Percentiles rank a stretch among this genome's conserved stretches.
These are phyloP conservation scores for Polypedilum vanderplanki DNA, from an alignment of 1,140 invertebrate genomes.

Conservation along the genomic window DNA sequence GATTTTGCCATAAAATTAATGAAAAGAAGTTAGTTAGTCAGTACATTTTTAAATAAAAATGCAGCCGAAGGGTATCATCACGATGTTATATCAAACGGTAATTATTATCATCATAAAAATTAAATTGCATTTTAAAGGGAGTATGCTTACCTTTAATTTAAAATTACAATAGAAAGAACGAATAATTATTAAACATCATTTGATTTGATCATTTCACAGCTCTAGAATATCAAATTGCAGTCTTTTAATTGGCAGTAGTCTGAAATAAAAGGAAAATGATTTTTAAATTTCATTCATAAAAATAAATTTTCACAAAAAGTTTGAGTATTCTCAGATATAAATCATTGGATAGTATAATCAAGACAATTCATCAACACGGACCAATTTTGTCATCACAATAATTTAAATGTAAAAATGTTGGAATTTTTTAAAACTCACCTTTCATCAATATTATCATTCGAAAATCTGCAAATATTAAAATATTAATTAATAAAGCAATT, in stretches of 20 bases:
- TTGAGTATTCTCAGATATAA: neutral
- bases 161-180: no score
- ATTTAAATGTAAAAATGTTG: neutral
- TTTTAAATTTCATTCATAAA: neutral
- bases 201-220: neutral
- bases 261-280: neutral
- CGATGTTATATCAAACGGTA: no score
- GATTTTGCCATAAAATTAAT: no score
- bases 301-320: no score
- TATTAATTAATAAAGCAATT: neutral
- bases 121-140: no score
- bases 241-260: neutral
- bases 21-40: no score
- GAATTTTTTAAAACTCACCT: neutral
- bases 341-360: neutral
- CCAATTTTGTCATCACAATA: neutral
- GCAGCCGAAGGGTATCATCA: conserved; percentile 34
- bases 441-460: no score
- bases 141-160: no score
- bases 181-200: no score
- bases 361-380: neutral
- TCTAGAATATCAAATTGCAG: neutral
- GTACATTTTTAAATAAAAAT: conserved; percentile 31
- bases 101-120: no score
- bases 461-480: neutral